Percentiles rank a stretch among this genome's conserved stretches.
Evolutionary conservation across 2,113 vertebrate genomes (phyloP).

Genomic region (Bambusicola thoracicus): DNA sequence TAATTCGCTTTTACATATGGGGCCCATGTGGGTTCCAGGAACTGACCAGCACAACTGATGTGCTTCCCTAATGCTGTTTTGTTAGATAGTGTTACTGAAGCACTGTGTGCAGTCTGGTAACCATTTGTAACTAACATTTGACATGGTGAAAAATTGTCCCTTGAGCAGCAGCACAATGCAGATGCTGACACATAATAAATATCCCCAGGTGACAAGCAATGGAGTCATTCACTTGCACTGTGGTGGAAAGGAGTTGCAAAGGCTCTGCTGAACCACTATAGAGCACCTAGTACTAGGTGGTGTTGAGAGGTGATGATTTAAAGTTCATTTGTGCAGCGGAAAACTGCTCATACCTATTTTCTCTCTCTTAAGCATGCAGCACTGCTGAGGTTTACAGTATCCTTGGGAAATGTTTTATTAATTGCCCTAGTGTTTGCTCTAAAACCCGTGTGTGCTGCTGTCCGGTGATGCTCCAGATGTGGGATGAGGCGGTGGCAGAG

Average conservation of each 20-base stretch:
- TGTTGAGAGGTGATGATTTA: background rate
- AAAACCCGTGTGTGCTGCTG: rapidly evolving
- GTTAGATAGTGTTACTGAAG: background rate
- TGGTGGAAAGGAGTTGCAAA: background rate
- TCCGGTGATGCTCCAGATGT: background rate
- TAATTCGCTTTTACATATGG: background rate
- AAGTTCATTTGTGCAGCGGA: background rate
- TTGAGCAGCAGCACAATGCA: background rate
- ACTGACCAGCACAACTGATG: background rate
- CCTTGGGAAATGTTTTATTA: background rate
- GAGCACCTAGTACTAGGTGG: background rate
- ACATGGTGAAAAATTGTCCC: background rate
- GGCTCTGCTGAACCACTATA: background rate
- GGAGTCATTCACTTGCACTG: rapidly evolving
- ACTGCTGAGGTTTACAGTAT: background rate
- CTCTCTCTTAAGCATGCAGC: background rate
- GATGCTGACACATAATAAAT: background rate
- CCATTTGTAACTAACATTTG: background rate
- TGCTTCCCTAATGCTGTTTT: background rate
- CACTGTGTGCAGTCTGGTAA: background rate
- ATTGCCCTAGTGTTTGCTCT: background rate
- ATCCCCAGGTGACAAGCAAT: background rate
- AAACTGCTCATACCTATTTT: background rate
- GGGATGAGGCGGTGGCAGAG: background rate
- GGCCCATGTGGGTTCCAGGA: background rate